A percentile compares a stretch with the other conserved stretches of the same genome.
phyloP scores from a whole-genome alignment of 2,888 invertebrate species.

The Lumbricus terrestris region DNA sequence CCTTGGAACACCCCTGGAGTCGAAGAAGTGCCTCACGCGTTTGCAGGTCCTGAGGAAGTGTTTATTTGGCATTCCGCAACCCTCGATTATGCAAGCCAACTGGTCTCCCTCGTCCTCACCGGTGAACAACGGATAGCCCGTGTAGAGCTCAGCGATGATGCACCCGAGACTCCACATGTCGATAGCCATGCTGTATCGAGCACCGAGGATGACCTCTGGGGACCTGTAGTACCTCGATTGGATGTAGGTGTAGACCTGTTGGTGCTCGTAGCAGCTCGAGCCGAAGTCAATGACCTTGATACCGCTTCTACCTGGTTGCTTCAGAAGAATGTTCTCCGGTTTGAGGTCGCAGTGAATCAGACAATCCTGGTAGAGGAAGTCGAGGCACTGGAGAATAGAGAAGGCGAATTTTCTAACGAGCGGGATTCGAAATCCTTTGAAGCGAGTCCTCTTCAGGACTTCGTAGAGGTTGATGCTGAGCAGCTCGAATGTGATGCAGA shows the following conservation, averaged over 20 bases:
- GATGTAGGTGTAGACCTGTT: slow-evolving; percentile 93
- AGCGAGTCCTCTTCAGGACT: slow-evolving; percentile 98
- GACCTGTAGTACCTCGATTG: slow-evolving; percentile 59
- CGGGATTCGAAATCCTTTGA: slow-evolving; percentile 93
- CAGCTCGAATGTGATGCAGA: slow-evolving; percentile 96
- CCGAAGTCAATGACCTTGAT: slow-evolving; percentile 99
- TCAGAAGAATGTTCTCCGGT: slow-evolving; percentile 95
- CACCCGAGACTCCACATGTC: slow-evolving; percentile 99
- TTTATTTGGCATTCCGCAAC: slow-evolving; percentile 82
- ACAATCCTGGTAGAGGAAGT: slow-evolving; percentile 86
- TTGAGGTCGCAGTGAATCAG: slow-evolving; percentile 99
- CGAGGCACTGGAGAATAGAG: slow-evolving; percentile 91
- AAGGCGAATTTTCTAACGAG: slow-evolving; percentile 97
- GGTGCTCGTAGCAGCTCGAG: slow-evolving; percentile 91
- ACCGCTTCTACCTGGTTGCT: slow-evolving; percentile 95
- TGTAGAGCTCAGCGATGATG: slow-evolving; percentile 91
- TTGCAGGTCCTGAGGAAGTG: slow-evolving; percentile 85
- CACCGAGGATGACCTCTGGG: slow-evolving; percentile 72
- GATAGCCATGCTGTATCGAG: slow-evolving; percentile 89
- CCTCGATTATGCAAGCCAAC: slow-evolving; percentile 94
- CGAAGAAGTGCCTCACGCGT: slow-evolving; percentile 90
- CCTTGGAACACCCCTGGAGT: slow-evolving; percentile 80
- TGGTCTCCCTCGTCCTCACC: slow-evolving; percentile 96
- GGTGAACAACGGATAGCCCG: slow-evolving; percentile 88
- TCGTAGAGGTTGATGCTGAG: slow-evolving; percentile 92